Evolutionary conservation across 2,888 invertebrate genomes (phyloP).

Genomic region (Merodon equestris): DNA sequence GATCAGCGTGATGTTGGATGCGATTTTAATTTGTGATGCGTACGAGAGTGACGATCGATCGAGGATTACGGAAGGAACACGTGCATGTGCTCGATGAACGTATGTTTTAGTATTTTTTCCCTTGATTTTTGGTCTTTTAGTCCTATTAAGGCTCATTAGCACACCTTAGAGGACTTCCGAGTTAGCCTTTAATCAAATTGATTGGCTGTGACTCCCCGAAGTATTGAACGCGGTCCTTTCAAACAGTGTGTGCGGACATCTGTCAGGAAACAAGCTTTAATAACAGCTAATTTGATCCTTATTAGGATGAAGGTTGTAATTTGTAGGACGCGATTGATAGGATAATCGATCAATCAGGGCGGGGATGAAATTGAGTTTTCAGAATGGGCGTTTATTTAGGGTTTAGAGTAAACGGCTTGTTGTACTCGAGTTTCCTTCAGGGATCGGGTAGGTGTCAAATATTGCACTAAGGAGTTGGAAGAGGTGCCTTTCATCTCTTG

Average conservation of each 20-base stretch:
- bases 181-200: slow-evolving; percentile 19
- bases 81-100: slow-evolving; percentile 34
- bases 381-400: no score
- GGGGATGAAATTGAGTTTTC: no score
- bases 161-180: slow-evolving; percentile 32
- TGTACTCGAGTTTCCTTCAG: neutral
- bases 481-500: no score
- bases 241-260: slow-evolving; percentile 48
- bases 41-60: slow-evolving; percentile 52
- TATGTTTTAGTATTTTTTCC: slow-evolving; percentile 15
- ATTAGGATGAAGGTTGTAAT: slow-evolving; percentile 20
- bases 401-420: neutral
- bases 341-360: no score
- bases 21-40: slow-evolving; percentile 48
- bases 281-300: slow-evolving; percentile 31
- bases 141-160: slow-evolving; percentile 58
- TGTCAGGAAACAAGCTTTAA: slow-evolving; percentile 52
- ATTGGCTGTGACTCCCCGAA: slow-evolving; percentile 15
- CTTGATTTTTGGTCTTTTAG: slow-evolving; percentile 27
- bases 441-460: no score
- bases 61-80: slow-evolving; percentile 33
- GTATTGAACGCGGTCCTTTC: neutral
- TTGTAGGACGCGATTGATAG: no score
- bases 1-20: slow-evolving; percentile 54
- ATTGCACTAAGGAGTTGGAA: no score